These are phyloP conservation scores for Phaenicophaeus curvirostris DNA, from an alignment of 2,797 vertebrate species.

Conservation along the genomic window DNA sequence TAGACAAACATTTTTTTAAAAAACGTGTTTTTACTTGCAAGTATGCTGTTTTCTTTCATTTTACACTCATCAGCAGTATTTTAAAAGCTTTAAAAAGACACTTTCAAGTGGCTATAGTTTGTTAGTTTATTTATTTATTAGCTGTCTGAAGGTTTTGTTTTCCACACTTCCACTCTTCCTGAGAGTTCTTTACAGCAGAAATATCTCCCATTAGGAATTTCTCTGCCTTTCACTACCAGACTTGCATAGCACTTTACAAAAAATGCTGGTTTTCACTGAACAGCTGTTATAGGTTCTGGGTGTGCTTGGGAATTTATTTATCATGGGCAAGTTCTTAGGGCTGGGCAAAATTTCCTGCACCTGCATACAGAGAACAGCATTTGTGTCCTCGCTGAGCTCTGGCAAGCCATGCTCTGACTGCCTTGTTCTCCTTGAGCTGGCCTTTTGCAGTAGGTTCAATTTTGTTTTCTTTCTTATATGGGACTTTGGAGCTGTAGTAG, in stretches of 20 bases:
- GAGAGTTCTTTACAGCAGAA: neutral
- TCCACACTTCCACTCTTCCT: neutral
- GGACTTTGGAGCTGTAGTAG: neutral
- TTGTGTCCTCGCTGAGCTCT: fast-evolving
- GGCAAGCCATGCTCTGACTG: neutral
- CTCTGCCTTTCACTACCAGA: neutral
- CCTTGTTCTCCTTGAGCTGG: fast-evolving
- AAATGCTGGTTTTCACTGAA: fast-evolving
- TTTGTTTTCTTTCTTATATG: neutral
- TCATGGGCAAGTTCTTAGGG: neutral
- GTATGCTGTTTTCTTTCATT: constrained; percentile 5
- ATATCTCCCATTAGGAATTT: neutral
- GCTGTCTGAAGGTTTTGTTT: neutral
- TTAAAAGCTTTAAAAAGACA: neutral
- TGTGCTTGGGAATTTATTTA: neutral
- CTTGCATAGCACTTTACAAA: neutral
- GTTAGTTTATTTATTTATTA: neutral
- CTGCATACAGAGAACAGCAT: fast-evolving
- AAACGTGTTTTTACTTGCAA: constrained; percentile 20
- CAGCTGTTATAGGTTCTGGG: neutral
- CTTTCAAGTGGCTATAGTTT: neutral
- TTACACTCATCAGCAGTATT: constrained; percentile 31
- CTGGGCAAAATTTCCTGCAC: neutral
- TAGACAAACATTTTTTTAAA: constrained; percentile 58
- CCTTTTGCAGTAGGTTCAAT: neutral